Percentiles rank a stretch among this genome's conserved stretches.
These are phyloP conservation scores for Baryphthengus martii DNA, from an alignment of 2,113 vertebrate species.

Conservation along the genomic window DNA sequence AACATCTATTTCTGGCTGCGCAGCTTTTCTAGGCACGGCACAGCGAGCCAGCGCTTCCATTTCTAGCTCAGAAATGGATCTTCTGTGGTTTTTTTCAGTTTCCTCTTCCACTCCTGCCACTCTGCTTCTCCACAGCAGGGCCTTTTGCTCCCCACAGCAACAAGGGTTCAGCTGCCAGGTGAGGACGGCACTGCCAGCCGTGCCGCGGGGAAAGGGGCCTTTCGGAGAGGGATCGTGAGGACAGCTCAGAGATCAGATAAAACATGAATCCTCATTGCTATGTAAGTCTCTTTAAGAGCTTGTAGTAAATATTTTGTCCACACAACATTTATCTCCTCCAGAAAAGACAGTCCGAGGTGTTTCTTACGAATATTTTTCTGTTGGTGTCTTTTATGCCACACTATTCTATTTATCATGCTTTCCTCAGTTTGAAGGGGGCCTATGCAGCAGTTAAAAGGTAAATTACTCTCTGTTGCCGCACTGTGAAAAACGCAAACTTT, in stretches of 20 bases:
- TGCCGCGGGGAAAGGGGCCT: neutral
- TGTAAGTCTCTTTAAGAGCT: neutral
- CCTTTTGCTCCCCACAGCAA: fast-evolving
- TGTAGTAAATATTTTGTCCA: neutral
- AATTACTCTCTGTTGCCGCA: neutral
- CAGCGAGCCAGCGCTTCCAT: neutral
- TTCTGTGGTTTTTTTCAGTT: neutral
- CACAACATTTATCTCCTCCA: neutral
- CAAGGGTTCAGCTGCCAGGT: neutral
- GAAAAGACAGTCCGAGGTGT: neutral
- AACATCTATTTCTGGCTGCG: neutral
- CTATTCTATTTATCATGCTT: neutral
- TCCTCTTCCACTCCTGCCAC: neutral
- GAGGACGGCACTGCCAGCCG: neutral
- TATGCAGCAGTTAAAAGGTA: neutral
- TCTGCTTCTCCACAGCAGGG: neutral
- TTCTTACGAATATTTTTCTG: neutral
- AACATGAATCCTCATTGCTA: neutral
- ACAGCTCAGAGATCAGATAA: neutral
- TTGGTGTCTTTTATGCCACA: neutral
- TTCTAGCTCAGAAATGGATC: neutral
- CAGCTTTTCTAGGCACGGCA: neutral
- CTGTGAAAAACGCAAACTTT: neutral
- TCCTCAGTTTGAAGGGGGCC: neutral
- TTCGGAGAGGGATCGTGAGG: neutral